A percentile compares a stretch with the other conserved stretches of the same genome.
Evolutionary conservation across 1,140 invertebrate species (phyloP).

Genomic region (Periplaneta americana): DNA sequence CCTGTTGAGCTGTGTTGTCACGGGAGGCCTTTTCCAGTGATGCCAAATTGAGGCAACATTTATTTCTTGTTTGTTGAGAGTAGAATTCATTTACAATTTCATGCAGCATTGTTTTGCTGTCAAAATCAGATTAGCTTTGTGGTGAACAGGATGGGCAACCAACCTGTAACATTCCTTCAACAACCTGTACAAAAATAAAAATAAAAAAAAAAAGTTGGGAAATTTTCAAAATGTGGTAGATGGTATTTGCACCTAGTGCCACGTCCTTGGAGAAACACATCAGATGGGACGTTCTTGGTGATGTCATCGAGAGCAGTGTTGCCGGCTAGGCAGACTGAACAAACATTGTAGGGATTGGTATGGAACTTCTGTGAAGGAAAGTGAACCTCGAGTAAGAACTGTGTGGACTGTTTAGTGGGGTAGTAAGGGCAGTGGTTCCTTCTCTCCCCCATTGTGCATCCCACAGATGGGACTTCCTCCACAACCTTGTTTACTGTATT

Average conservation of each 20-base stretch:
- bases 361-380: conserved; percentile 9
- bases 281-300: background rate
- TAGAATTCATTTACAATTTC: background rate
- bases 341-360: conserved; percentile 1
- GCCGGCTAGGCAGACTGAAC: background rate
- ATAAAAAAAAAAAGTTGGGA: background rate
- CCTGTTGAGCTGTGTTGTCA: background rate
- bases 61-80: conserved; percentile 13
- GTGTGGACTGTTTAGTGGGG: conserved; percentile 9
- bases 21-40: conserved; percentile 11
- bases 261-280: conserved; percentile 3
- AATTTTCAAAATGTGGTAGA: conserved; percentile 12
- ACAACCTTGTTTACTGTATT: conserved; percentile 25
- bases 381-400: conserved; percentile 9
- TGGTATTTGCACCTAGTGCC: conserved; percentile 2
- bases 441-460: conserved; percentile 9
- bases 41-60: conserved; percentile 7
- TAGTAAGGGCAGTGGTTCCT: conserved; percentile 1
- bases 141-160: conserved; percentile 20
- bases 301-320: background rate
- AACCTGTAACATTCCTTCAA: conserved; percentile 23
- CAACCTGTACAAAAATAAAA: conserved; percentile 20
- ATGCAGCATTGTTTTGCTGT: conserved; percentile 13
- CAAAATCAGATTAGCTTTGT: conserved; percentile 18
- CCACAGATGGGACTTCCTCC: conserved; percentile 22